Conservation (phyloP, 2,797 vertebrate species). For the Sebastes vulpes region DNA sequence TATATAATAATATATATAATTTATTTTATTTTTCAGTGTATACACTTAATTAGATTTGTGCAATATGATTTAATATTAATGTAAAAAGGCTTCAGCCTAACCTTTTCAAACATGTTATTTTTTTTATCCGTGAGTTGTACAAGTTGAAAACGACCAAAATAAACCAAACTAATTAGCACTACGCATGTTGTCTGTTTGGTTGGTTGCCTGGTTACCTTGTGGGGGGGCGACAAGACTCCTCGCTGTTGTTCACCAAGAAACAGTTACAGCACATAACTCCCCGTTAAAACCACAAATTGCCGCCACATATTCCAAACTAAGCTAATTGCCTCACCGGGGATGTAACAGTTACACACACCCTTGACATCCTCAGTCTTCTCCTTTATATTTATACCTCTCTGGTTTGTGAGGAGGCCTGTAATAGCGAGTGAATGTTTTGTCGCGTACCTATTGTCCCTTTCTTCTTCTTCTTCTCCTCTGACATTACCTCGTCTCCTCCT, state of each 20-base stretch:
- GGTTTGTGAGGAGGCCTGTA: background rate
- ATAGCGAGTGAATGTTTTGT: background rate
- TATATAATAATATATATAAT: background rate
- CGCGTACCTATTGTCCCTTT: background rate
- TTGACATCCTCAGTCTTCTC: background rate
- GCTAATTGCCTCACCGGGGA: background rate
- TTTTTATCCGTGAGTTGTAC: background rate
- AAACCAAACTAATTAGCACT: background rate
- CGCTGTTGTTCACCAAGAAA: background rate
- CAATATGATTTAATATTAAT: too few relatives aligned
- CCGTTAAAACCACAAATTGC: background rate
- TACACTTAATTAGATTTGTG: too few relatives aligned
- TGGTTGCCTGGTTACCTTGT: background rate
- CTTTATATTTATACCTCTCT: background rate
- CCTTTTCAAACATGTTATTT: background rate
- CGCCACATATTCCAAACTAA: background rate
- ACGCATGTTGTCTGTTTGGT: background rate
- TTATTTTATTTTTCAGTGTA: background rate
- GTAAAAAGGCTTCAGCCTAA: background rate
- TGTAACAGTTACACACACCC: background rate
- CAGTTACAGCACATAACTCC: background rate
- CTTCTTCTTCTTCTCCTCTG: background rate
- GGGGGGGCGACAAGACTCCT: background rate
- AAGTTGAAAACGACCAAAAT: background rate
- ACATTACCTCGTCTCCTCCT: background rate